Percentiles rank a stretch among this genome's conserved stretches.
Conservation (phyloP, 2,888 invertebrate genomes). For the Villa cingulata region DNA sequence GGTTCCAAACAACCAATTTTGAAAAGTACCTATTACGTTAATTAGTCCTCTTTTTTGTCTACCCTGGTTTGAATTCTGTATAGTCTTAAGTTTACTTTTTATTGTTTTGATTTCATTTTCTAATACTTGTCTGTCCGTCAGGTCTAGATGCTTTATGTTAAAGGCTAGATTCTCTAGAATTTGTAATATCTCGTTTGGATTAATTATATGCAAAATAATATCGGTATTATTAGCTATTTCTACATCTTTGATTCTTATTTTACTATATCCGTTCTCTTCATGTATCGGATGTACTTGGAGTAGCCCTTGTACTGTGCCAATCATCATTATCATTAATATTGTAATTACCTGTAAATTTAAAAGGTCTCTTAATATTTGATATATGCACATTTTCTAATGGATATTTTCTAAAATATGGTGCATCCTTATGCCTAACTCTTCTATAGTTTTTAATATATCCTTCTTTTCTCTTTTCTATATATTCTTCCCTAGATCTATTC, state of each 20-base stretch:
- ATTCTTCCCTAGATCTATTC: conserved; percentile 2
- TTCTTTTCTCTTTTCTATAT: conserved; percentile 3
- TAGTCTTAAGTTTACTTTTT: conserved; percentile 3
- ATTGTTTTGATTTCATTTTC: not conserved
- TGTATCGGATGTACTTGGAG: not conserved
- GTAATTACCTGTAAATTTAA: conserved; percentile 6
- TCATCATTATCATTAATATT: not conserved
- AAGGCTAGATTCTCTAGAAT: not conserved
- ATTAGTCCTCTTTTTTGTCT: conserved; percentile 5
- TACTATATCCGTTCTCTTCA: not conserved
- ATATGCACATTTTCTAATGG: conserved; percentile 4
- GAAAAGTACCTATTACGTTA: not conserved
- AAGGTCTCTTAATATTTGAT: conserved; percentile 7
- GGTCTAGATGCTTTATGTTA: conserved; percentile 3
- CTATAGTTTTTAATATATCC: conserved; percentile 8
- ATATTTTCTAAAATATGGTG: conserved; percentile 6
- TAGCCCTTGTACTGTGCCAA: not conserved
- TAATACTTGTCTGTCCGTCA: conserved; percentile 1
- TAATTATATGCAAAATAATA: conserved; percentile 3
- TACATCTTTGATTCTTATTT: not conserved
- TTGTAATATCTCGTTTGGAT: not conserved
- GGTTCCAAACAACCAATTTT: conserved; percentile 2
- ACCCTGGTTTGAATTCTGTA: not conserved
- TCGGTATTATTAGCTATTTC: not conserved
- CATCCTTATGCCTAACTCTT: conserved; percentile 7